Evolutionary conservation across 1,140 invertebrate species (phyloP).

Genomic region (Propsilocerus akamusi): DNA sequence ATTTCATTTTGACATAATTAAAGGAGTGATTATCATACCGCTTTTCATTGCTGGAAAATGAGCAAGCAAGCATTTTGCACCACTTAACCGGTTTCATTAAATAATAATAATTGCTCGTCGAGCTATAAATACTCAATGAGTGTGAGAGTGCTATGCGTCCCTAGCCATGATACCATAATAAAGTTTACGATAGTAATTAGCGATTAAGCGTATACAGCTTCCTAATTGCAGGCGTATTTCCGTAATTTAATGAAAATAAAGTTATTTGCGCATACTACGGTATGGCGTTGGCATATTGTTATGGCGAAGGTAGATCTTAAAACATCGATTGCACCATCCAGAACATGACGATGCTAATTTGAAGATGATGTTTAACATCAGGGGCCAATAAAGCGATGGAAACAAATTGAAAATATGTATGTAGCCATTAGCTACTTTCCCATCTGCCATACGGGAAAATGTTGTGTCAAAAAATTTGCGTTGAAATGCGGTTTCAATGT

Average conservation of each 20-base stretch:
- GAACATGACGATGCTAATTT: not conserved
- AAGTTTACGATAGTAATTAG: slow-evolving; percentile 1
- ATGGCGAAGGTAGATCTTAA: too few relatives aligned
- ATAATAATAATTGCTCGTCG: slow-evolving; percentile 1
- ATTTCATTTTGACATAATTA: too few relatives aligned
- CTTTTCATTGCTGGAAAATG: too few relatives aligned
- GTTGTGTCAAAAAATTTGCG: not conserved
- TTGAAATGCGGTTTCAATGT: too few relatives aligned
- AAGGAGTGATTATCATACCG: too few relatives aligned
- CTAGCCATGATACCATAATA: too few relatives aligned
- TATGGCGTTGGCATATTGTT: not conserved
- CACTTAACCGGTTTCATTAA: too few relatives aligned
- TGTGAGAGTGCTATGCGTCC: too few relatives aligned
- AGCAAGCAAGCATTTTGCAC: too few relatives aligned
- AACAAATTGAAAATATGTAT: not conserved
- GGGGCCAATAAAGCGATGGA: not conserved
- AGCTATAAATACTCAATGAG: not conserved
- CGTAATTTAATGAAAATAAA: not conserved
- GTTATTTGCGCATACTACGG: not conserved
- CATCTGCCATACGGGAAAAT: not conserved
- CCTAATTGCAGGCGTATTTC: not conserved
- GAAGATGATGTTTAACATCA: not conserved
- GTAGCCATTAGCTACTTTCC: not conserved
- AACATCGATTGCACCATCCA: too few relatives aligned
- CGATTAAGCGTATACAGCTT: not conserved